phyloP scores from a whole-genome alignment of 2,888 invertebrate species.

The Stenodema calcarata region DNA sequence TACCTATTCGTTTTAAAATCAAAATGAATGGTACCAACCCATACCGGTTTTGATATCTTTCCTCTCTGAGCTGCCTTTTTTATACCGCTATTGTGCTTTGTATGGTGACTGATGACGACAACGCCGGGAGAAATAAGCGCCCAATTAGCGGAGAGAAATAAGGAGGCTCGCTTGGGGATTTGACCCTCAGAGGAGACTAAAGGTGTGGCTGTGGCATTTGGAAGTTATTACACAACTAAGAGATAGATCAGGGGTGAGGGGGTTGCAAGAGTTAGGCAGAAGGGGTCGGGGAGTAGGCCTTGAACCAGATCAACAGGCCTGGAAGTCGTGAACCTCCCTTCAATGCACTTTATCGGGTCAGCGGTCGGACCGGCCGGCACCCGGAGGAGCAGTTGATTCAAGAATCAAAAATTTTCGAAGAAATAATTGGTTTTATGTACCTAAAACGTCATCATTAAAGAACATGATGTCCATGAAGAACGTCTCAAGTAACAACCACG shows the following conservation, averaged over 20 bases:
- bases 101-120: neutral
- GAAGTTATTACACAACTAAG: neutral
- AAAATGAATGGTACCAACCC: no score
- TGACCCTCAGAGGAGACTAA: neutral
- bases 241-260: neutral
- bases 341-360: neutral
- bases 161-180: neutral
- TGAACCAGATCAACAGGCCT: neutral
- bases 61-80: neutral
- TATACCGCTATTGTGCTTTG: neutral
- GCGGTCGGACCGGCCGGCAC: neutral
- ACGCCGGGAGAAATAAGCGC: no score
- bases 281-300: neutral
- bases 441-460: no score
- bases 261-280: neutral
- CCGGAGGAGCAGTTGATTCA: no score
- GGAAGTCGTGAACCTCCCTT: neutral
- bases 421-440: no score
- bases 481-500: no score
- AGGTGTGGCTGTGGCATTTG: neutral
- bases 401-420: no score
- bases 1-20: no score
- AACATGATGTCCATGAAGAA: no score
- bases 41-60: no score
- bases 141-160: neutral